These are phyloP conservation scores for Camptogramma bilineatum DNA, from an alignment of 2,888 invertebrate genomes.

Conservation along the genomic window DNA sequence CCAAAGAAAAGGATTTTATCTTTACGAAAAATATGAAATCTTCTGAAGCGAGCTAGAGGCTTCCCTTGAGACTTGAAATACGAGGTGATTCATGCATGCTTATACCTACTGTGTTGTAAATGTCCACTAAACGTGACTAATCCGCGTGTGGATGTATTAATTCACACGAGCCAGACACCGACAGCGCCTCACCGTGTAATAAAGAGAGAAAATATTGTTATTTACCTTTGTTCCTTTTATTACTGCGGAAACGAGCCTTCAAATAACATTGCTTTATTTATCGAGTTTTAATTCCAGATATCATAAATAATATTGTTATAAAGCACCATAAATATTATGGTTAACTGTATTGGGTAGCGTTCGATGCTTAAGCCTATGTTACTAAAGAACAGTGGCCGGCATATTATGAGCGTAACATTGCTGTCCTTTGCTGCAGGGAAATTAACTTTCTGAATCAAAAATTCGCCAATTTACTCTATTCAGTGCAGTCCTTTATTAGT, in stretches of 20 bases:
- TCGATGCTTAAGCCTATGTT: constrained; percentile 2
- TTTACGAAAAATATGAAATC: background rate
- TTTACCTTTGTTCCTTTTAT: constrained; percentile 38
- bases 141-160: constrained; percentile 32
- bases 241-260: constrained; percentile 34
- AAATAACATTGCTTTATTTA: constrained; percentile 33
- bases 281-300: constrained; percentile 29
- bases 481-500: background rate
- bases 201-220: constrained; percentile 38
- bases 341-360: constrained; percentile 17
- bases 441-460: background rate
- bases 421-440: background rate
- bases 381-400: background rate
- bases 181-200: constrained; percentile 42
- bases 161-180: constrained; percentile 54
- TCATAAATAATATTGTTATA: constrained; percentile 28
- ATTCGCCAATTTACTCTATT: background rate
- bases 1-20: background rate
- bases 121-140: constrained; percentile 26
- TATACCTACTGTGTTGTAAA: background rate
- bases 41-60: background rate
- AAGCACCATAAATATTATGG: constrained; percentile 21
- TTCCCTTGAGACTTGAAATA: background rate
- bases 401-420: background rate
- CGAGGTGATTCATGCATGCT: background rate